Conservation (phyloP, 2,113 vertebrate genomes). For the Hemichromis elongatus region DNA sequence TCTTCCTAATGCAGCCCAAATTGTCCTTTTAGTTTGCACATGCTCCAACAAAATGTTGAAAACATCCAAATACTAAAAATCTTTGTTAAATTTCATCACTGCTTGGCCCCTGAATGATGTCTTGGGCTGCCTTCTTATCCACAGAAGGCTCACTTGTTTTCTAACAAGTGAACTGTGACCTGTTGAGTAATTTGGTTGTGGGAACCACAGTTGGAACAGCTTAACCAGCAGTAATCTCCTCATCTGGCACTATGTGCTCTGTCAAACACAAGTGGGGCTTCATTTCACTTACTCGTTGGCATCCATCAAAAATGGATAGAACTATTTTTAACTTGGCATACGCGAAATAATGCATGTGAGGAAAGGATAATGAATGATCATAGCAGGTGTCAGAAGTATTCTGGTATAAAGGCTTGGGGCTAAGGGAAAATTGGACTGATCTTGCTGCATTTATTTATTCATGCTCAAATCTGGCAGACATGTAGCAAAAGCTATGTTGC, state of each 20-base stretch:
- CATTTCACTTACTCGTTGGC: conserved; percentile 27
- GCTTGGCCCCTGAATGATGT: background rate
- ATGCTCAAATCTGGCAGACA: conserved; percentile 47
- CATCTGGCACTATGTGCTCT: conserved; percentile 43
- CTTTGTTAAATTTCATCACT: background rate
- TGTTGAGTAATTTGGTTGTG: conserved; percentile 46
- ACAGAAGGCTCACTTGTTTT: conserved; percentile 28
- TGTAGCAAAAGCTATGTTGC: conserved; percentile 43
- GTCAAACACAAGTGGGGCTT: conserved; percentile 36
- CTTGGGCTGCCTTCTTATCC: background rate
- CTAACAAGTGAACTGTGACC: conserved; percentile 53
- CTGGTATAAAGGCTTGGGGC: conserved; percentile 17
- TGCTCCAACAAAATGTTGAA: background rate
- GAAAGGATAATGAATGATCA: conserved; percentile 42
- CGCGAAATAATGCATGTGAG: conserved; percentile 47
- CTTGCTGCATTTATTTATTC: conserved; percentile 55
- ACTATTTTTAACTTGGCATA: conserved; percentile 45
- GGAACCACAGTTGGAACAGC: conserved; percentile 28
- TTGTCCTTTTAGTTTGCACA: background rate
- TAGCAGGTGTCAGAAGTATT: conserved; percentile 55
- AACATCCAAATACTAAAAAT: background rate
- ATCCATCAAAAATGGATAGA: conserved; percentile 34
- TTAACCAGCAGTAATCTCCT: conserved; percentile 59
- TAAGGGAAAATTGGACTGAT: conserved; percentile 44
- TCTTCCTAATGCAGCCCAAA: background rate